Evolutionary conservation across 2,888 invertebrate genomes (phyloP), one percentile per base, ranked within the genome.

Genomic region (Cyaniris semiargus): DNA sequence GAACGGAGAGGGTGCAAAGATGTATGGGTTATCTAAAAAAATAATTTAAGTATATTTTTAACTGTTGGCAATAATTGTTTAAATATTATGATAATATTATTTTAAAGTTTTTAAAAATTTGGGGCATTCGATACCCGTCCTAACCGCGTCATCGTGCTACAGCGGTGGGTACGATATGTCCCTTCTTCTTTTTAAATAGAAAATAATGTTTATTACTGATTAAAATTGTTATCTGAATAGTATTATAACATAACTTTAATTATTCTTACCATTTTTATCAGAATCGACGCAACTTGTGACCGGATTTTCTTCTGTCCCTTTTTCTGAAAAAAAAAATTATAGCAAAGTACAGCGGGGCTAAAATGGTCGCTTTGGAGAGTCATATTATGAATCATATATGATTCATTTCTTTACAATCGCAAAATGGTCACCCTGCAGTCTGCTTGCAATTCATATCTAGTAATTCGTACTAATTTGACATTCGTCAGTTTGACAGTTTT

Each of bases 21-120:
- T 76, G 23, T 70, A 76, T 48, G 27, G 44, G 23, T 66, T 13
- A 7, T 21, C 60, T 76, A 13, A 76, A 6, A 23, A 75, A 48
- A 18, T 6, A 66, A 27, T 58, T n/a, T 58, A 23, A 13, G 13
- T 60, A 21, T 23, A 10, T 60, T 13, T 21, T 23, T 13, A 10
- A 60, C 48, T 53, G 18, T 53, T 53, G 13, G 18, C 48, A 53
- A 53, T 18, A 3, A 53, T 5, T 53, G 48, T 53, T 18, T 15
- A 18, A 53, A 5, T 48, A 10, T 44, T 8, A 44, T n/a, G n/a
- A 27, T 27, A 13, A 44, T 44, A 44, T 13, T 8, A 13, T 13
- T 13, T 44, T 13, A 44, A 3, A 8, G 8, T 8, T 44, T 8
- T 44, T 13, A 44, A 44, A 13, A 44, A 44, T 13, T 44, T 13